A percentile compares a stretch with the other conserved stretches of the same genome.
phyloP scores from a whole-genome alignment of 1,140 invertebrate genomes.

The Caenorhabditis brenneri region DNA sequence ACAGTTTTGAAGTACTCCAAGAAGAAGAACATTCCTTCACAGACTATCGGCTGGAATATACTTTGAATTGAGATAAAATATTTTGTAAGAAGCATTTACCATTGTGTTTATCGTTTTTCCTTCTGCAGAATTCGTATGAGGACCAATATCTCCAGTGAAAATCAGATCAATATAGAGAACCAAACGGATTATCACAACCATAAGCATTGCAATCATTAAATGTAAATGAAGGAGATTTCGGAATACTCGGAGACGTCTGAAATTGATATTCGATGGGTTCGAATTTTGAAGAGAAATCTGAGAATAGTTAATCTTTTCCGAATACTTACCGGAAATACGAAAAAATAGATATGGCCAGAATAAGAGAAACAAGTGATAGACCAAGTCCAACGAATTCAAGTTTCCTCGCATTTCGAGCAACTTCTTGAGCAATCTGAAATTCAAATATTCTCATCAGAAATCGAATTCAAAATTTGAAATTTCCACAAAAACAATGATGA shows the following conservation, averaged over 20 bases:
- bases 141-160: slow-evolving; percentile 70
- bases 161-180: slow-evolving; percentile 85
- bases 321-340: slow-evolving; percentile 79
- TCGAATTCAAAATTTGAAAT: not conserved
- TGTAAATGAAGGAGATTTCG: slow-evolving; percentile 86
- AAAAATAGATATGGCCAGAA: slow-evolving; percentile 82
- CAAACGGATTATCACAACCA: slow-evolving; percentile 83
- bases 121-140: slow-evolving; percentile 25
- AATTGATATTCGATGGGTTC: too few species aligned
- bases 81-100: slow-evolving; percentile 74
- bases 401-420: slow-evolving; percentile 79
- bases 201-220: slow-evolving; percentile 83
- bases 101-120: slow-evolving; percentile 78
- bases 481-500: not conserved
- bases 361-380: slow-evolving; percentile 79
- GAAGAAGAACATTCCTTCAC: slow-evolving; percentile 80
- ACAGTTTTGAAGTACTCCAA: slow-evolving; percentile 85
- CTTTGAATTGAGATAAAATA: not conserved
- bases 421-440: slow-evolving; percentile 76
- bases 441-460: slow-evolving; percentile 14
- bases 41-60: slow-evolving; percentile 78
- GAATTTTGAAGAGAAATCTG: too few species aligned
- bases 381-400: slow-evolving; percentile 84
- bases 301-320: too few species aligned
- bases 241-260: slow-evolving; percentile 82